Conservation (phyloP, 2,113 vertebrate species). For the Rhabdomys dilectus region DNA sequence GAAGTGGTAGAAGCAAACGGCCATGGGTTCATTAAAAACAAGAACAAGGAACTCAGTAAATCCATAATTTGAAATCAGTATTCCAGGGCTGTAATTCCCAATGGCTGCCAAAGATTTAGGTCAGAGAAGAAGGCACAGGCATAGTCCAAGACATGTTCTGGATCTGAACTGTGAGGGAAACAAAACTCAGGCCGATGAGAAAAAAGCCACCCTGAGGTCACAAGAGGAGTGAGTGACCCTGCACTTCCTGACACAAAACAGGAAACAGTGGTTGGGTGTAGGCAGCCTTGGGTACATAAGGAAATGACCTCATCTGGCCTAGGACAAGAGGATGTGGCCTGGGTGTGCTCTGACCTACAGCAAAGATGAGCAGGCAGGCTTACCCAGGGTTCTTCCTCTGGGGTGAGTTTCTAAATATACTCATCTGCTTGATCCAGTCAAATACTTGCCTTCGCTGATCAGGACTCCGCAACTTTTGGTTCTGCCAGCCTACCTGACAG, state of each 20-base stretch:
- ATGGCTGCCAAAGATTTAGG: not conserved
- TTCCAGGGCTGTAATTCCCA: not conserved
- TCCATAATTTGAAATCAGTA: not conserved
- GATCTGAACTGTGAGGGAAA: not conserved
- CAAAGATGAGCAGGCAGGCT: constrained; percentile 75
- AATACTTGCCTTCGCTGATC: not conserved
- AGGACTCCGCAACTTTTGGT: constrained; percentile 17
- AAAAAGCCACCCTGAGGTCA: not conserved
- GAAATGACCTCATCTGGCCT: constrained; percentile 71
- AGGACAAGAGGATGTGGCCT: constrained; percentile 68
- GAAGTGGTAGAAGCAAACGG: not conserved
- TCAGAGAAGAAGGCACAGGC: not conserved
- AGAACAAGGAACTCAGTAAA: not conserved
- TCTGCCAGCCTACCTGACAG: not conserved
- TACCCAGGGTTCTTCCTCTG: not conserved
- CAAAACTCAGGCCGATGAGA: not conserved
- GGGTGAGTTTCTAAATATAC: constrained; percentile 61
- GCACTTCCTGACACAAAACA: constrained; percentile 50
- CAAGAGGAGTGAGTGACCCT: not conserved
- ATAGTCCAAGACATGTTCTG: not conserved
- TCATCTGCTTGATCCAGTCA: not conserved
- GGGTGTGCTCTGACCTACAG: constrained; percentile 63
- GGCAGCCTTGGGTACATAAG: constrained; percentile 68
- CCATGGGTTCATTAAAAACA: not conserved
- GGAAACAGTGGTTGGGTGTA: constrained; percentile 76